Conservation (phyloP, 2,113 vertebrate genomes). For the Athene noctua region DNA sequence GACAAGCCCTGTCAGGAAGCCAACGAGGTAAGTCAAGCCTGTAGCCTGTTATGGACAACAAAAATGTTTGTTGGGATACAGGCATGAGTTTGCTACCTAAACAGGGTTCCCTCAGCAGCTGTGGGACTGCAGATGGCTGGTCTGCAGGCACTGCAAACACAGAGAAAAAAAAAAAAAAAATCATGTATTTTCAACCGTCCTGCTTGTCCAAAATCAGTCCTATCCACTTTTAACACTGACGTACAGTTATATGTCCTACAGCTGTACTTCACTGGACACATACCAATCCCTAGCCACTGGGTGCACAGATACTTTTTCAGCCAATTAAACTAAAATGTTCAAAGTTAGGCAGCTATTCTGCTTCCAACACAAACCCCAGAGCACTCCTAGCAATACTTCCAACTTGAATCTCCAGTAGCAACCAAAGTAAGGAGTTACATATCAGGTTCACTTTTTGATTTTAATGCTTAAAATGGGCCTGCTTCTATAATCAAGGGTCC, state of each 20-base stretch:
- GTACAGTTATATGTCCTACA: neutral
- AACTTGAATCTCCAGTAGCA: neutral
- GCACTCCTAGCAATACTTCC: neutral
- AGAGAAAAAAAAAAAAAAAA: neutral
- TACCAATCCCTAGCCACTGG: neutral
- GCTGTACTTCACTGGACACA: neutral
- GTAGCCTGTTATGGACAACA: neutral
- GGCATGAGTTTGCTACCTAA: neutral
- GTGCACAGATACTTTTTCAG: neutral
- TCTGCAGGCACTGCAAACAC: neutral
- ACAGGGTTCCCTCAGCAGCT: neutral
- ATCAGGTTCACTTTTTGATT: neutral
- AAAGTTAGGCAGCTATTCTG: neutral
- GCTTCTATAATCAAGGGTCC: neutral
- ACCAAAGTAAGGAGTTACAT: neutral
- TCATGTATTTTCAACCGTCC: neutral
- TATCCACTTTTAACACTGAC: neutral
- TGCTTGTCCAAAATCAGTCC: neutral
- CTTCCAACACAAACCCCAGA: neutral
- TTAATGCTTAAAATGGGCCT: neutral
- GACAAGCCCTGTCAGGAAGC: neutral
- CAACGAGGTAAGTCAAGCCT: neutral
- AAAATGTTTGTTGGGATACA: neutral
- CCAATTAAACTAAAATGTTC: neutral
- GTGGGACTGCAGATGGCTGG: neutral